These are phyloP conservation scores for Sminthopsis crassicaudata DNA, from an alignment of 2,113 vertebrate genomes.

Conservation along the genomic window DNA sequence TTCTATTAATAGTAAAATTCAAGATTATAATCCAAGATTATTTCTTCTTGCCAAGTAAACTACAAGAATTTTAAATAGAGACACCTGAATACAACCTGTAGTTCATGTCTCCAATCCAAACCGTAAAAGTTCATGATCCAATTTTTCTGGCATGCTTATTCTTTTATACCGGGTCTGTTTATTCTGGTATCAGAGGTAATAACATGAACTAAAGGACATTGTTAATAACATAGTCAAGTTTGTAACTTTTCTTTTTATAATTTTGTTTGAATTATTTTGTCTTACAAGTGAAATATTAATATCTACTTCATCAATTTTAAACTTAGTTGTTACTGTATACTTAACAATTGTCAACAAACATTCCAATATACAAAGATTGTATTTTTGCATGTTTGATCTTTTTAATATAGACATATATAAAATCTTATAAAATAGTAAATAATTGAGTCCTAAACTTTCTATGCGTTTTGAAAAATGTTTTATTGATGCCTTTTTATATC, in stretches of 20 bases:
- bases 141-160: not conserved
- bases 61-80: not conserved
- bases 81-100: not conserved
- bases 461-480: too few species aligned
- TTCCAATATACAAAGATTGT: not conserved
- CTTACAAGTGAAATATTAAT: not conserved
- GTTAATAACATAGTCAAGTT: not conserved
- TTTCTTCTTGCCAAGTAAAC: not conserved
- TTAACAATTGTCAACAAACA: not conserved
- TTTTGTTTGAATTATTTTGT: not conserved
- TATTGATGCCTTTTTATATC: too few species aligned
- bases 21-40: not conserved
- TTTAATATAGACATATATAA: too few species aligned
- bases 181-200: not conserved
- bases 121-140: not conserved
- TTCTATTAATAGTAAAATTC: not conserved
- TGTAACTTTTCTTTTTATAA: not conserved
- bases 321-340: not conserved
- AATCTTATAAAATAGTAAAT: too few species aligned
- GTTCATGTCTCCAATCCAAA: not conserved
- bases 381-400: not conserved
- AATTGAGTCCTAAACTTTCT: too few species aligned
- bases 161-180: not conserved
- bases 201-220: not conserved
- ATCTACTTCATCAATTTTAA: not conserved